These are phyloP conservation scores for Phocoena phocoena DNA, from an alignment of 2,113 vertebrate species.

Conservation along the genomic window DNA sequence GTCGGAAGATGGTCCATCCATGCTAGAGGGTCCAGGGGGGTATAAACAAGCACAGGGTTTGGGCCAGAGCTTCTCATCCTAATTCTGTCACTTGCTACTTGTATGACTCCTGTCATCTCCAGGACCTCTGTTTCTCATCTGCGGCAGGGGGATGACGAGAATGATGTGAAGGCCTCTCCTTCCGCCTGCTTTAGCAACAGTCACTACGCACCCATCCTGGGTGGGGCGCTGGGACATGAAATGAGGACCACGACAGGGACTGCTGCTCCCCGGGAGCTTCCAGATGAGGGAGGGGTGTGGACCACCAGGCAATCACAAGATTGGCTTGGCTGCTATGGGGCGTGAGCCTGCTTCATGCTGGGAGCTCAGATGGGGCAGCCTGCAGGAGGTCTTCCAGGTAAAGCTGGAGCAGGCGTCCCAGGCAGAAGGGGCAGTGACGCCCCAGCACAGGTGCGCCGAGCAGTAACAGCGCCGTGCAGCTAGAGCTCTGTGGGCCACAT, in stretches of 20 bases:
- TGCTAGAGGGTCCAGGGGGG: fast-evolving
- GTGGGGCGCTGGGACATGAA: not conserved
- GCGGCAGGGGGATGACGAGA: fast-evolving
- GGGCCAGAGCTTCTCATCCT: not conserved
- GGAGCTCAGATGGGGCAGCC: not conserved
- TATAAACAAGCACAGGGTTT: not conserved
- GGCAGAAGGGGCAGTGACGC: not conserved
- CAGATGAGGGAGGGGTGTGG: not conserved
- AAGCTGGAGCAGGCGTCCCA: not conserved
- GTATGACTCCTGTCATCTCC: not conserved
- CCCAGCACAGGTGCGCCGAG: fast-evolving
- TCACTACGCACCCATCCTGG: fast-evolving
- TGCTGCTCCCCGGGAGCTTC: not conserved
- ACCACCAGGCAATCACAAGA: not conserved
- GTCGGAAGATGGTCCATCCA: fast-evolving
- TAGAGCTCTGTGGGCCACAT: not conserved
- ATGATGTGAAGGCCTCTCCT: not conserved
- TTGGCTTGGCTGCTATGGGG: fast-evolving
- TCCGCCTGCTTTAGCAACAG: too few species aligned
- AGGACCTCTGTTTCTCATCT: not conserved
- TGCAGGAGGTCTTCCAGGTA: fast-evolving
- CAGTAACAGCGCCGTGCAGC: fast-evolving
- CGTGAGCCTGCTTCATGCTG: fast-evolving
- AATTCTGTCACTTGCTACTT: too few species aligned
- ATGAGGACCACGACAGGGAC: fast-evolving